phyloP scores from a whole-genome alignment of 2,888 invertebrate genomes.

The Apocheima hispidaria region DNA sequence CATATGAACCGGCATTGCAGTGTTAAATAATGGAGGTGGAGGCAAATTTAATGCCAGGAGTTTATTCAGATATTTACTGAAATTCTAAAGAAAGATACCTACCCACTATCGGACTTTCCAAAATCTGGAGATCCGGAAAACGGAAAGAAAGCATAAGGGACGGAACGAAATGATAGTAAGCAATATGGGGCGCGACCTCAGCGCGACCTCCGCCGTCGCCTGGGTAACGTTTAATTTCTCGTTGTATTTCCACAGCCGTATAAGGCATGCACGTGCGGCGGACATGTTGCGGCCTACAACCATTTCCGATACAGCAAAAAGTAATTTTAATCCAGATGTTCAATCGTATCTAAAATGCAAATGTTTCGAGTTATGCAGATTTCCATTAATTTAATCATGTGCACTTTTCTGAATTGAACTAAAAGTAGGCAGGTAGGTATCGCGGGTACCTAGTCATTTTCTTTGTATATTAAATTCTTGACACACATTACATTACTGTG shows the following conservation, averaged over 20 bases:
- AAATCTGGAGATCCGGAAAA: conserved; percentile 31
- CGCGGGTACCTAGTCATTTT: conserved; percentile 16
- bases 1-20: no score
- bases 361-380: conserved; percentile 35
- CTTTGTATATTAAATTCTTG: conserved; percentile 30
- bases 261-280: conserved; percentile 78
- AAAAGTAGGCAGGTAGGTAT: conserved; percentile 26
- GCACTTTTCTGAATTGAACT: conserved; percentile 29
- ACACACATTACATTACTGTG: conserved; percentile 26
- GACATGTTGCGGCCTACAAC: conserved; percentile 49
- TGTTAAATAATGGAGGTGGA: no score
- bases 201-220: conserved; percentile 64
- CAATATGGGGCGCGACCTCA: conserved; percentile 67
- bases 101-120: no score
- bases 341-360: conserved; percentile 40
- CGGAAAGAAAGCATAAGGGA: conserved; percentile 25
- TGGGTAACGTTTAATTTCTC: conserved; percentile 75
- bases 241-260: conserved; percentile 77
- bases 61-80: no score
- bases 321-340: conserved; percentile 41
- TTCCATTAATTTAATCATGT: conserved; percentile 31
- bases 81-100: no score
- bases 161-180: conserved; percentile 49
- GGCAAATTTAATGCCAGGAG: no score
- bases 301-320: conserved; percentile 51